Conservation (phyloP, 2,797 vertebrate genomes). For the Hippopotamyrus pictus region DNA sequence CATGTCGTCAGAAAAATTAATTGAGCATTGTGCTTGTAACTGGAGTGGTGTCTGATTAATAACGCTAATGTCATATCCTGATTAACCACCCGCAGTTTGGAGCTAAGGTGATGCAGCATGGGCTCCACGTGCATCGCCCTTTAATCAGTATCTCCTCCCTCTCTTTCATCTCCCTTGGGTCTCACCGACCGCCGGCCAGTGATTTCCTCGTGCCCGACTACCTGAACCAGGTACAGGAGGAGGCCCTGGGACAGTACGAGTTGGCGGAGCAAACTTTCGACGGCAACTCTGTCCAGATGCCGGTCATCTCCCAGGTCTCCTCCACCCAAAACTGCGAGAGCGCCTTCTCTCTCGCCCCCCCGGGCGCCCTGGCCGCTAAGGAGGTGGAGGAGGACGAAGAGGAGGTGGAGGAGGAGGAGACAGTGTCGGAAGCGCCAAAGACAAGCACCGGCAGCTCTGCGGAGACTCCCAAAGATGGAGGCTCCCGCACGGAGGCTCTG, state of each 20-base stretch:
- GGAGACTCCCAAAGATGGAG: slow-evolving; percentile 60
- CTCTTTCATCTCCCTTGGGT: neutral
- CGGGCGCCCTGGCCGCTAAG: slow-evolving; percentile 67
- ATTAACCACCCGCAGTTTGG: neutral
- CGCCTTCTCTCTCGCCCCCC: slow-evolving; percentile 67
- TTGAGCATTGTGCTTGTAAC: neutral
- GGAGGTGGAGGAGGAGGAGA: slow-evolving; percentile 57
- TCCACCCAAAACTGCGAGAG: slow-evolving; percentile 94
- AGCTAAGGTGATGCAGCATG: neutral
- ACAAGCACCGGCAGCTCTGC: slow-evolving; percentile 57
- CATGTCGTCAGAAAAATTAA: neutral
- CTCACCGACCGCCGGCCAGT: slow-evolving; percentile 59
- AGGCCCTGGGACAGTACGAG: slow-evolving; percentile 87
- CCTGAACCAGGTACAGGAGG: slow-evolving; percentile 93
- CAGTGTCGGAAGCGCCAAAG: slow-evolving; percentile 51
- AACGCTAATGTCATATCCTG: neutral
- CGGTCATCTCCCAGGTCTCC: slow-evolving; percentile 97
- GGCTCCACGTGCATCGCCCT: neutral
- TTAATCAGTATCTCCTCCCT: slow-evolving; percentile 5
- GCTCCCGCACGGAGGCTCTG: slow-evolving; percentile 69
- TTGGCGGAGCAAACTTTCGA: slow-evolving; percentile 78
- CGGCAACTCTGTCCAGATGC: slow-evolving; percentile 88
- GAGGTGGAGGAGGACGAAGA: slow-evolving; percentile 52
- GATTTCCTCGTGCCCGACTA: slow-evolving; percentile 99
- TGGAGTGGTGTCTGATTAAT: neutral